Evolutionary conservation across 2,888 invertebrate species (phyloP).

Genomic region (Prenolepis imparis): DNA sequence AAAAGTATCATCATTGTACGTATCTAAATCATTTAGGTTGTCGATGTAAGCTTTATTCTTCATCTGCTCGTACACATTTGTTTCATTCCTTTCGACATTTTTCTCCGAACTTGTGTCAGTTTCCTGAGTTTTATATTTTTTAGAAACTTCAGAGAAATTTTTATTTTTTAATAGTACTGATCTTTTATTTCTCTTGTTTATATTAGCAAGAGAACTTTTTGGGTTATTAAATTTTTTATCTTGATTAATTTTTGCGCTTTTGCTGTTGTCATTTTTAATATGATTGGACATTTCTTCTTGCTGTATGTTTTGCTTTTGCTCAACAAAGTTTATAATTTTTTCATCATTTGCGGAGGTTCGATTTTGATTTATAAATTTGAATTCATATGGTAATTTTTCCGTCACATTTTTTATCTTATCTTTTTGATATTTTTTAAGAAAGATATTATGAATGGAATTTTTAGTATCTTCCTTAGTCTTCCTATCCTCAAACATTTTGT

Average conservation of each 20-base stretch:
- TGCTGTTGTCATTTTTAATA: not conserved
- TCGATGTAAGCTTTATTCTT: not conserved
- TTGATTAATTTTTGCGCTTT: not conserved
- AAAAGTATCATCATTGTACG: conserved; percentile 10
- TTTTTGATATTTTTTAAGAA: not conserved
- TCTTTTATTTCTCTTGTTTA: conserved; percentile 5
- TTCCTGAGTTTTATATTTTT: not conserved
- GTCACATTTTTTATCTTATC: not conserved
- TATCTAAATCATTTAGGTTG: not conserved
- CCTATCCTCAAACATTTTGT: not conserved
- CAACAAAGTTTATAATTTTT: not conserved
- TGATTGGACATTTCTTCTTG: not conserved
- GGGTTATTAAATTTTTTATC: not conserved
- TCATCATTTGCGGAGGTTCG: not conserved
- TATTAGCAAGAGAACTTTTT: not conserved
- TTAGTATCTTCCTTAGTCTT: not conserved
- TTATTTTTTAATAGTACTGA: not conserved
- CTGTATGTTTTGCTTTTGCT: not conserved
- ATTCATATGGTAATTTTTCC: not conserved
- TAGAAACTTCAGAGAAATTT: not conserved
- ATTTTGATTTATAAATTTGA: not conserved
- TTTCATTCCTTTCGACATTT: conserved; percentile 6
- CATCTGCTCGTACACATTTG: not conserved
- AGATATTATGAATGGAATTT: not conserved
- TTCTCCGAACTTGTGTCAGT: not conserved